Conservation (phyloP, 2,113 vertebrate genomes). For the Phyllostomus hastatus region DNA sequence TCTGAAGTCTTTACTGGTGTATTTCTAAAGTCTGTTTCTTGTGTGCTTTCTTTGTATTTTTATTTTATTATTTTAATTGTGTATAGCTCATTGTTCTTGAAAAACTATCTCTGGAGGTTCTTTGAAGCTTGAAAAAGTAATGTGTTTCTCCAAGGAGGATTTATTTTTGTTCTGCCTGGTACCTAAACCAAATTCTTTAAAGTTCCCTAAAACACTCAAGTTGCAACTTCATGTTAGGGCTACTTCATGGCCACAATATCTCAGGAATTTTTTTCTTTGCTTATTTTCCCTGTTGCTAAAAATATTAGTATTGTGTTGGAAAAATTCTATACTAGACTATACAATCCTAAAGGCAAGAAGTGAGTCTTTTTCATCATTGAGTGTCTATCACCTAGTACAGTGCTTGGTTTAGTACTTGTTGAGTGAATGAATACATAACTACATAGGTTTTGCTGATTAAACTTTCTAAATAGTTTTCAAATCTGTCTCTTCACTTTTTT, state of each 20-base stretch:
- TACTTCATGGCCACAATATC: background rate
- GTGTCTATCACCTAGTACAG: background rate
- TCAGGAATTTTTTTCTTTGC: background rate
- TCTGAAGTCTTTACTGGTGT: background rate
- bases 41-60: background rate
- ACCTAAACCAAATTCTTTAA: constrained; percentile 14
- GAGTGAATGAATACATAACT: background rate
- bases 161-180: background rate
- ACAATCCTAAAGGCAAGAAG: background rate
- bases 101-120: background rate
- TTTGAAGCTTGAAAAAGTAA: background rate
- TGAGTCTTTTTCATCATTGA: background rate
- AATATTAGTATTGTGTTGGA: background rate
- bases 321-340: background rate
- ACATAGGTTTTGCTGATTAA: background rate
- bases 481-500: background rate
- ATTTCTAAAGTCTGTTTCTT: background rate
- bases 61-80: background rate
- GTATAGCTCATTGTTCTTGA: background rate
- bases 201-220: background rate
- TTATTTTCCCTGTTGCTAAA: constrained; percentile 26
- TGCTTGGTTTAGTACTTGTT: background rate
- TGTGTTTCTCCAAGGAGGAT: background rate
- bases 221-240: background rate
- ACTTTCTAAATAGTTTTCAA: background rate